Conservation (phyloP, 2,888 invertebrate genomes). For the Anaspis maculata region DNA sequence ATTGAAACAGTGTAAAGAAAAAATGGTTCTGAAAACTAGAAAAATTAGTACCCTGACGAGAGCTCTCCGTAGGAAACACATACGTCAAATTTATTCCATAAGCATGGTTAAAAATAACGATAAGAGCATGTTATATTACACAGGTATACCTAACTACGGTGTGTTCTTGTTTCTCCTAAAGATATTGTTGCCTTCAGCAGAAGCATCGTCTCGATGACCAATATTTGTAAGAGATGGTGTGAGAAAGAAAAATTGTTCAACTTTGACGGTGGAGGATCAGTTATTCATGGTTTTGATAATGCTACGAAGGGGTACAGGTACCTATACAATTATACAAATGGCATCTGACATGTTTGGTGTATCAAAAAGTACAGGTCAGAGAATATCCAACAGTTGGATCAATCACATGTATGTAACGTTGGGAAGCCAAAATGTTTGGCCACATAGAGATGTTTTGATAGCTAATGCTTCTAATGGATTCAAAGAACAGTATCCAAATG, state of each 20-base stretch:
- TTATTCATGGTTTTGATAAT: slow-evolving; percentile 1
- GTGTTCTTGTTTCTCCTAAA: neutral
- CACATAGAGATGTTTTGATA: slow-evolving; percentile 11
- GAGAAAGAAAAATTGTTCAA: neutral
- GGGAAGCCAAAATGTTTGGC: slow-evolving; percentile 12
- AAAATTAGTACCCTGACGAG: too few relatives aligned
- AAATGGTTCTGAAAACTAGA: too few relatives aligned
- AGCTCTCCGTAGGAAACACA: too few relatives aligned
- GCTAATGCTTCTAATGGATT: slow-evolving; percentile 12
- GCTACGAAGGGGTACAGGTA: neutral
- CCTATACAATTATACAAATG: neutral
- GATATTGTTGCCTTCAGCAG: neutral
- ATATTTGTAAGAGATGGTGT: neutral
- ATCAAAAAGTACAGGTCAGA: neutral
- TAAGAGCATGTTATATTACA: slow-evolving; percentile 1
- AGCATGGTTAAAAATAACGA: too few relatives aligned
- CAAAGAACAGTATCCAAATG: slow-evolving; percentile 8
- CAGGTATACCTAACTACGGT: neutral
- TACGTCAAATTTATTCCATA: too few relatives aligned
- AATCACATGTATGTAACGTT: slow-evolving; percentile 6
- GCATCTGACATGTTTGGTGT: slow-evolving; percentile 1
- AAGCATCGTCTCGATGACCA: neutral
- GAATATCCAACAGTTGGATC: slow-evolving; percentile 1
- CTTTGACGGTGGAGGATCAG: neutral
- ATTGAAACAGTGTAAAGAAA: too few relatives aligned